Conservation (phyloP, 2,113 vertebrate genomes). For the Chaenogobius annularis region DNA sequence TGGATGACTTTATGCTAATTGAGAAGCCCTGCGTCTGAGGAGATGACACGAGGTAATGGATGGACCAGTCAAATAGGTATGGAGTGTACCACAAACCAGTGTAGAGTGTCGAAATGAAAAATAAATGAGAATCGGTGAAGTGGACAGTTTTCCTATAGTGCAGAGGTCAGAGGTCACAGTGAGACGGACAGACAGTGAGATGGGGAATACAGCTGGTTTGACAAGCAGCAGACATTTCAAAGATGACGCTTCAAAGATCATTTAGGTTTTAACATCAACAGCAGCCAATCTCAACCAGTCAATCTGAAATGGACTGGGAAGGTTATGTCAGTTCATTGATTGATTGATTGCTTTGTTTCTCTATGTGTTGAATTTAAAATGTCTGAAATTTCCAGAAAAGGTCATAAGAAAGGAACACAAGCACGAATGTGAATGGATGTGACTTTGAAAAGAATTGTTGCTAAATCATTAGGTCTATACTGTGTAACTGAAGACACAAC, state of each 20-base stretch:
- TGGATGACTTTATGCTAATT: constrained; percentile 18
- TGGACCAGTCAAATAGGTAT: constrained; percentile 16
- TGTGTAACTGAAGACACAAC: not conserved
- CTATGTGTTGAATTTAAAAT: not conserved
- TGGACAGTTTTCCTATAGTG: constrained; percentile 9
- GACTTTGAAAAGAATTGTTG: not conserved
- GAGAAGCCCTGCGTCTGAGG: constrained; percentile 16
- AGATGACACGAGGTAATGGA: constrained; percentile 24
- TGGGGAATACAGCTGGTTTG: not conserved
- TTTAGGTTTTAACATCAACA: not conserved
- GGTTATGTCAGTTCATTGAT: not conserved
- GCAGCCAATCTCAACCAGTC: not conserved
- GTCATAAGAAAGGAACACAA: not conserved
- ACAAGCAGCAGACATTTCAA: constrained; percentile 8
- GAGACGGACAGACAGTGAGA: not conserved
- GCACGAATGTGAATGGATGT: not conserved
- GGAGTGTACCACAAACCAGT: constrained; percentile 7
- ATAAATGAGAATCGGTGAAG: constrained; percentile 16
- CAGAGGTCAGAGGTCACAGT: constrained; percentile 23
- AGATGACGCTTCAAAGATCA: constrained; percentile 1
- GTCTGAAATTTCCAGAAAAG: not conserved
- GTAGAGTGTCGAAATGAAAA: not conserved
- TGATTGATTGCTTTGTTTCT: not conserved
- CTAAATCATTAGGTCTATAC: not conserved
- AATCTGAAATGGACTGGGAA: not conserved